These are phyloP conservation scores for Stomatorhinus walkeri DNA, from an alignment of 2,797 vertebrate genomes.

Conservation along the genomic window DNA sequence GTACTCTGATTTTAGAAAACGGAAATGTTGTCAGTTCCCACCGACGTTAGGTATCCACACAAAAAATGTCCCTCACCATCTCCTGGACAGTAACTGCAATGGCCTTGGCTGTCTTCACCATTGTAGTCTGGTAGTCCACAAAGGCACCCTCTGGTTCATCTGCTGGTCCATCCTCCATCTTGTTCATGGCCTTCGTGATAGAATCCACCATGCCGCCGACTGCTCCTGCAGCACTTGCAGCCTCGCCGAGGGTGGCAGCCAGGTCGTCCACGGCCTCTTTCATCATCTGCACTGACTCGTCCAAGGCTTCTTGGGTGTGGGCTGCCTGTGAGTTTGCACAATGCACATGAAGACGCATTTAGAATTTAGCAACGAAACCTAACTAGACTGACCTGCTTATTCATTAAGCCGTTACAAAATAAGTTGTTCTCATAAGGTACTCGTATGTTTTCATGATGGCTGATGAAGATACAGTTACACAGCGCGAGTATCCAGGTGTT, in stretches of 20 bases:
- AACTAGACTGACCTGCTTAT: not conserved
- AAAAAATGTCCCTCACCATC: slow-evolving; percentile 66
- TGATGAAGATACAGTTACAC: not conserved
- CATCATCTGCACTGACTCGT: slow-evolving; percentile 97
- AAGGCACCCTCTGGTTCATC: slow-evolving; percentile 87
- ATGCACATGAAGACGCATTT: not conserved
- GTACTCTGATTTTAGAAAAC: not conserved
- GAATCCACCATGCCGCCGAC: slow-evolving; percentile 96
- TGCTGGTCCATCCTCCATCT: slow-evolving; percentile 76
- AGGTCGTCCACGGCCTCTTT: slow-evolving; percentile 95
- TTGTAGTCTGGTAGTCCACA: slow-evolving; percentile 98
- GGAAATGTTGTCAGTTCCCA: not conserved
- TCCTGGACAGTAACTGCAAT: slow-evolving; percentile 95
- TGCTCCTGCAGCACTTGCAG: slow-evolving; percentile 85
- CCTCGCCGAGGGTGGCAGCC: slow-evolving; percentile 79
- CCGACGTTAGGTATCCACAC: not conserved
- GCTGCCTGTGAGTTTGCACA: slow-evolving; percentile 66
- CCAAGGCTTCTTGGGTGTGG: slow-evolving; percentile 90
- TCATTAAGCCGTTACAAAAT: not conserved
- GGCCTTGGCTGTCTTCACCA: slow-evolving; percentile 96
- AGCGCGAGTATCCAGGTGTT: not conserved
- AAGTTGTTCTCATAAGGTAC: not conserved
- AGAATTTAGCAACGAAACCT: not conserved
- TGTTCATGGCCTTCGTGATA: slow-evolving; percentile 89
- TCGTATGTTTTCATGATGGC: not conserved